Evolutionary conservation across 2,888 invertebrate genomes (phyloP).

Genomic region (Cerastis rubricosa): DNA sequence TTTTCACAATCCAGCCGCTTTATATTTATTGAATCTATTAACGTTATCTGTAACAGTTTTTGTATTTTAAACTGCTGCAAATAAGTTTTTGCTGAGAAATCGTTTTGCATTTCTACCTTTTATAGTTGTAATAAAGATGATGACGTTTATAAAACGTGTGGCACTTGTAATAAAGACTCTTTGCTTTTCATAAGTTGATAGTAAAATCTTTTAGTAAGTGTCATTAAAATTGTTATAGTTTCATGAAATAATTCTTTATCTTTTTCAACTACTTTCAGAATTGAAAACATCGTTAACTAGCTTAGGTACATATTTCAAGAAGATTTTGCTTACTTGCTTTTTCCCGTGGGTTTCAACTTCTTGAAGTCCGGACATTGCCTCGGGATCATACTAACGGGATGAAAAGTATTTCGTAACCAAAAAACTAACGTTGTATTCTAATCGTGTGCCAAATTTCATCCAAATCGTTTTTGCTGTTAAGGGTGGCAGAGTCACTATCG

Average conservation of each 20-base stretch:
- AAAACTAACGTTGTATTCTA: not conserved
- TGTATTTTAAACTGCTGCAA: slow-evolving; percentile 12
- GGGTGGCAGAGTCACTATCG: no score
- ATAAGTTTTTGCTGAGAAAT: slow-evolving; percentile 36
- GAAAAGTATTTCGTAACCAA: not conserved
- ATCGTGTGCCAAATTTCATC: not conserved
- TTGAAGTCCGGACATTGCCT: not conserved
- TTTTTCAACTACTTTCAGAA: not conserved
- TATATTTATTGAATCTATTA: slow-evolving; percentile 17
- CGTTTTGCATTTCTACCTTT: slow-evolving; percentile 33
- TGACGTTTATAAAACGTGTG: slow-evolving; percentile 12
- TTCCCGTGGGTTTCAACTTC: not conserved
- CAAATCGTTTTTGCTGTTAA: not conserved
- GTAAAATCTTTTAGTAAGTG: slow-evolving; percentile 7
- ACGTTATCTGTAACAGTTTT: slow-evolving; percentile 11
- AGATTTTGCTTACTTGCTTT: not conserved
- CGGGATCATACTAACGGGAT: not conserved
- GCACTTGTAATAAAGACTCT: slow-evolving; percentile 4
- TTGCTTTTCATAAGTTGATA: not conserved
- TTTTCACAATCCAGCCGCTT: not conserved
- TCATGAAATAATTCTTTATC: not conserved
- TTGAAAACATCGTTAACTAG: not conserved
- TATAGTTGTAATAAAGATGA: slow-evolving; percentile 42
- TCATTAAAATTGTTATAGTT: not conserved
- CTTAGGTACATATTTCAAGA: not conserved